phyloP scores from a whole-genome alignment of 30 jellyfish, hydroid and myxozoan species.

The Turritopsis rubra region DNA sequence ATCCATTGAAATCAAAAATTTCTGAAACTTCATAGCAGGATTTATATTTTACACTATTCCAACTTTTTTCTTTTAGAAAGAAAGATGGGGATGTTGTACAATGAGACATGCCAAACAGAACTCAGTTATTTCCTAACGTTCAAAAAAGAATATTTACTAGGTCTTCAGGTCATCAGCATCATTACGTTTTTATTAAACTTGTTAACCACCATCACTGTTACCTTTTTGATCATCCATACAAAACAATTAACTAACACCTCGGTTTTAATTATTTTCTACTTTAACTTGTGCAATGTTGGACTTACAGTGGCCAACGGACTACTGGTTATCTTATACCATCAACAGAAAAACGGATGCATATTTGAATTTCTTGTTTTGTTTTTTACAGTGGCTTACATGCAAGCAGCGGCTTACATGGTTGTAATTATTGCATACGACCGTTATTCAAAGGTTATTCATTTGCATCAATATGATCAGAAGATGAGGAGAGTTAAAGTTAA shows the following conservation, averaged over 20 bases:
- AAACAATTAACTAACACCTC: slow-evolving; percentile 12
- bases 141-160: neutral
- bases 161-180: neutral
- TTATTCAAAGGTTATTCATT: neutral
- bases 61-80: too few relatives aligned
- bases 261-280: neutral
- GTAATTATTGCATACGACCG: slow-evolving; percentile 15
- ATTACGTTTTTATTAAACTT: neutral
- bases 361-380: neutral
- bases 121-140: neutral
- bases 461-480: neutral
- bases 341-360: neutral
- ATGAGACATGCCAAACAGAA: neutral
- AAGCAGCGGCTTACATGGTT: slow-evolving; percentile 15
- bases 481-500: neutral
- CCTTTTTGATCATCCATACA: neutral
- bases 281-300: slow-evolving; percentile 3
- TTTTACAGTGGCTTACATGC: neutral
- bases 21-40: too few relatives aligned
- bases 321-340: neutral
- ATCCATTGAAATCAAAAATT: too few relatives aligned
- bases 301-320: neutral
- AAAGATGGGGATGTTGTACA: neutral
- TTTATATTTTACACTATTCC: too few relatives aligned
- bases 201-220: neutral